Percentiles rank a stretch among this genome's conserved stretches.
These are phyloP conservation scores for Falco punctatus DNA, from an alignment of 2,113 vertebrate genomes.

Conservation along the genomic window DNA sequence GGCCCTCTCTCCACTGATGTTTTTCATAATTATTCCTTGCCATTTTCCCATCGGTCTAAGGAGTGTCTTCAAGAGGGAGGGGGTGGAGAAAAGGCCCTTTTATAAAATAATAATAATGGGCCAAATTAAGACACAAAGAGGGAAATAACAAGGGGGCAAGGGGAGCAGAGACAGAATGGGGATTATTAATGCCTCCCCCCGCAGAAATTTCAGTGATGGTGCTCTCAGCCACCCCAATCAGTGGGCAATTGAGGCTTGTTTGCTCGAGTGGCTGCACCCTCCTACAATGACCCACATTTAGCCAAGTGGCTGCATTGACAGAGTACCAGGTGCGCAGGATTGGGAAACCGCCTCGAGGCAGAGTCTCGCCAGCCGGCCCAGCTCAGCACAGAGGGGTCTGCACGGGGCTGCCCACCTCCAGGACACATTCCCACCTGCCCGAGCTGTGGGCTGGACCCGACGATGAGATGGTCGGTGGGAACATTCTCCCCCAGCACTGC, in stretches of 20 bases:
- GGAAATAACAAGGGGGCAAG: slow-evolving; percentile 59
- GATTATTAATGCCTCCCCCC: slow-evolving; percentile 46
- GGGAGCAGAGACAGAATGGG: slow-evolving; percentile 49
- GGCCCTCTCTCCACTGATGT: slow-evolving; percentile 77
- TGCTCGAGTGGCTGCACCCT: slow-evolving; percentile 59
- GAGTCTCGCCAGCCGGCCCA: not conserved
- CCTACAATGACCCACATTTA: slow-evolving; percentile 66
- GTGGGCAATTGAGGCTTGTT: slow-evolving; percentile 65
- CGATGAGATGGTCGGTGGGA: not conserved
- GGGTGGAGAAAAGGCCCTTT: slow-evolving; percentile 58
- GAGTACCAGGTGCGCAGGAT: slow-evolving; percentile 54
- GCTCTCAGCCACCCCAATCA: slow-evolving; percentile 71
- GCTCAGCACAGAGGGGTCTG: not conserved
- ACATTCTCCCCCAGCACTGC: not conserved
- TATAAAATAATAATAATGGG: slow-evolving; percentile 66
- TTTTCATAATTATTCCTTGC: slow-evolving; percentile 77
- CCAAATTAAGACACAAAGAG: slow-evolving; percentile 69
- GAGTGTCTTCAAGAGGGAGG: slow-evolving; percentile 71
- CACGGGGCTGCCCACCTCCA: not conserved
- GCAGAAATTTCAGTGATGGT: slow-evolving; percentile 37
- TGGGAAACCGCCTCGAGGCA: slow-evolving; percentile 2
- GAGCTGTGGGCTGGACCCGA: fast-evolving
- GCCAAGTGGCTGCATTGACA: slow-evolving; percentile 64
- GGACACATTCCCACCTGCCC: not conserved
- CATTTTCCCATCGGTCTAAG: slow-evolving; percentile 77